phyloP scores from a whole-genome alignment of 2,113 vertebrate species.

The Oncorhynchus mykiss region DNA sequence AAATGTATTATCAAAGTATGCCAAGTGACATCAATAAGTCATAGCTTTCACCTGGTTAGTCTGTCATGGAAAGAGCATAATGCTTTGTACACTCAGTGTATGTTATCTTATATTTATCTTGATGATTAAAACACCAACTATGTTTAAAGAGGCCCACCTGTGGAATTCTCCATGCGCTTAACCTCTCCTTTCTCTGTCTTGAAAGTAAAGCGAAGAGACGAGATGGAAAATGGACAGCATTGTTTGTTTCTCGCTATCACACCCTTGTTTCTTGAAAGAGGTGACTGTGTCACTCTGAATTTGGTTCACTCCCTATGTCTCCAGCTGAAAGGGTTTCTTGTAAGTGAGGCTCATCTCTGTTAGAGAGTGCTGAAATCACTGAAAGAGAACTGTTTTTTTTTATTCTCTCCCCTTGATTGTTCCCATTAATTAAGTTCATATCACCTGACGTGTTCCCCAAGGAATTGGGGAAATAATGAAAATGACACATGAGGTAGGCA shows the following conservation, averaged over 20 bases:
- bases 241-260: constrained; percentile 38
- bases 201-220: background rate
- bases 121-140: background rate
- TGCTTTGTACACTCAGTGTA: no score
- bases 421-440: constrained; percentile 77
- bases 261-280: constrained; percentile 31
- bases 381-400: constrained; percentile 59
- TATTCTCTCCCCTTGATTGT: constrained; percentile 53
- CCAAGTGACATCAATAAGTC: no score
- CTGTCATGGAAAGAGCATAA: no score
- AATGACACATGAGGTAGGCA: constrained; percentile 73
- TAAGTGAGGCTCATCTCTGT: constrained; percentile 4
- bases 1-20: no score
- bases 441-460: constrained; percentile 60
- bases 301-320: constrained; percentile 37
- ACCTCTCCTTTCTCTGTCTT: background rate
- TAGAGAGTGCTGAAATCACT: background rate
- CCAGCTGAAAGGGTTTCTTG: background rate
- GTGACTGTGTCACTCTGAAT: constrained; percentile 58
- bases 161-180: background rate
- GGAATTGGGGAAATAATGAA: constrained; percentile 78
- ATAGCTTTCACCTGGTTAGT: no score
- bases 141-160: constrained; percentile 5
- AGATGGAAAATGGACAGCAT: background rate
- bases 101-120: background rate